These are phyloP conservation scores for Alligator mississippiensis DNA, from an alignment of 2,113 vertebrate species.

Conservation along the genomic window DNA sequence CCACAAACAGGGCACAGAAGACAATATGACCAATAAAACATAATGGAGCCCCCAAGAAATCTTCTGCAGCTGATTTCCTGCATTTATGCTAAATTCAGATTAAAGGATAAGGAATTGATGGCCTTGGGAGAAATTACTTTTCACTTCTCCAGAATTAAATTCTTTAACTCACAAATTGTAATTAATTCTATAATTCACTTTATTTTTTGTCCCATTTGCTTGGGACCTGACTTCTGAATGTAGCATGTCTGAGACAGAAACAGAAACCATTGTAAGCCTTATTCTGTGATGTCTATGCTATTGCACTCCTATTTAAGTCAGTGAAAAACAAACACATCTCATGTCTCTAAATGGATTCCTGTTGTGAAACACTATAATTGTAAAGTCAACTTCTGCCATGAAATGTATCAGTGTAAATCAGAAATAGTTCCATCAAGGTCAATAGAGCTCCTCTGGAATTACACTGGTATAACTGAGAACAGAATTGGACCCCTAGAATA, in stretches of 20 bases:
- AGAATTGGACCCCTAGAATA: conserved; percentile 1
- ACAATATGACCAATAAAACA: not conserved
- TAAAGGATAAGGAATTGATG: conserved; percentile 6
- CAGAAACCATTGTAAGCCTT: conserved; percentile 5
- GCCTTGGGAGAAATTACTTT: not conserved
- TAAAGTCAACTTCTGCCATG: not conserved
- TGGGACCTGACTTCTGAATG: conserved; percentile 1
- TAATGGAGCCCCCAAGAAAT: conserved; percentile 2
- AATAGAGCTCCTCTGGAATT: not conserved
- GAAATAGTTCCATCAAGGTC: not conserved
- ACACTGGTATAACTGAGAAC: not conserved
- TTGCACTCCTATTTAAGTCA: conserved; percentile 28
- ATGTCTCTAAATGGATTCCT: not conserved
- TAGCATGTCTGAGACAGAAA: conserved; percentile 21
- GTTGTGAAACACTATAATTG: not conserved
- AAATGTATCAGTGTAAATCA: not conserved
- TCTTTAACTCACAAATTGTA: not conserved
- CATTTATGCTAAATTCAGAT: conserved; percentile 6
- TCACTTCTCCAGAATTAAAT: not conserved
- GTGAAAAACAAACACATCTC: not conserved
- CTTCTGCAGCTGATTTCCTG: not conserved
- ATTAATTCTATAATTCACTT: not conserved
- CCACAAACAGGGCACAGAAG: not conserved
- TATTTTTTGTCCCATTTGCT: not conserved
- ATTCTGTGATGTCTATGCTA: not conserved